Conservation (phyloP, 1,140 invertebrate species). For the Chionoecetes opilio region DNA sequence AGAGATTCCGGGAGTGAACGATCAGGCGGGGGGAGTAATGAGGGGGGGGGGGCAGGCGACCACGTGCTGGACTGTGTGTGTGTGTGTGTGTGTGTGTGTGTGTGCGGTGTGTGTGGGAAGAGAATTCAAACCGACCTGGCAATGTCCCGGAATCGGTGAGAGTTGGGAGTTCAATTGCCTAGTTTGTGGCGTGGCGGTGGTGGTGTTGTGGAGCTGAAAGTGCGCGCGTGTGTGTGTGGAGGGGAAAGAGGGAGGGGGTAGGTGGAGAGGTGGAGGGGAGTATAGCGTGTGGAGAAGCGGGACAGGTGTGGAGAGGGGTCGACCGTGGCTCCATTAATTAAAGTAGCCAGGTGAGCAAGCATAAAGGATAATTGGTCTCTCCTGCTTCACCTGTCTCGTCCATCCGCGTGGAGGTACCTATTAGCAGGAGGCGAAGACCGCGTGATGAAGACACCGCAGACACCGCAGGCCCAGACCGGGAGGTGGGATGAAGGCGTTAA, state of each 20-base stretch:
- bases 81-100: background rate
- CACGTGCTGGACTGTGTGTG: background rate
- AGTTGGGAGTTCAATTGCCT: background rate
- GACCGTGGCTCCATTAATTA: background rate
- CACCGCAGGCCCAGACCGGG: no score
- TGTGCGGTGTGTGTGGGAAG: background rate
- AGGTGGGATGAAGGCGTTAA: background rate
- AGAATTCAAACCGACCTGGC: background rate
- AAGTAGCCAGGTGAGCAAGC: slow-evolving; percentile 5
- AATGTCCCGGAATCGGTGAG: background rate
- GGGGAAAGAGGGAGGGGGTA: background rate
- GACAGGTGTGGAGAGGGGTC: background rate
- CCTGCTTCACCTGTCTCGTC: background rate
- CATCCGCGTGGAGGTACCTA: background rate
- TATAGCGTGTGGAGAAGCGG: background rate
- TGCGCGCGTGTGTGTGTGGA: background rate
- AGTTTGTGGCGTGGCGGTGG: background rate
- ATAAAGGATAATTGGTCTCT: slow-evolving; percentile 20
- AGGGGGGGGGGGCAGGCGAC: background rate
- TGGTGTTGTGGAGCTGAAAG: background rate
- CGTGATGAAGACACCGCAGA: background rate
- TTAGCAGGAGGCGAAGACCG: background rate
- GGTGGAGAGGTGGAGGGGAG: background rate
- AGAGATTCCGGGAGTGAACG: background rate
- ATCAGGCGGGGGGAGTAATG: background rate